Evolutionary conservation across 2,797 vertebrate species (phyloP), one percentile per base, ranked within the genome.

Genomic region (Triplophysa yarkandensis): DNA sequence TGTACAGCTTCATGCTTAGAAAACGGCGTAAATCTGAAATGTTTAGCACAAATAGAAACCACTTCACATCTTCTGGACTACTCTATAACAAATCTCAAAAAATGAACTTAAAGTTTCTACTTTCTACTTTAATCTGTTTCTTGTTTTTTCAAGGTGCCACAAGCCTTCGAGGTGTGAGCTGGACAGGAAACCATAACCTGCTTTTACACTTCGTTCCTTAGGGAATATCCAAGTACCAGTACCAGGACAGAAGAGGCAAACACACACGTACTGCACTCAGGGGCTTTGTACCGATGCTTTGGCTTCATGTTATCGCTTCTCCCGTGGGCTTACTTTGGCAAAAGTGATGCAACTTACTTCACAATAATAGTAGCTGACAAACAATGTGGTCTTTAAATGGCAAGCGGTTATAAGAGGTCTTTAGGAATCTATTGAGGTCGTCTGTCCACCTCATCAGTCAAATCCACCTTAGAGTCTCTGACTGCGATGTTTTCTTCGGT

Each of bases 181-280:
- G 64, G 82, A 64, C 36, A 68, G 32, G 87, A 87, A 87, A 85
- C 61, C 28, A 11, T 25, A 4, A 34, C 58, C 58, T 28, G 55
- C 25, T 46, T 63, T 54, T 36, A 41, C 46, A 71, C 36, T 72
- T 6, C 28, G 10, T 50, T 52, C 55, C 50, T 46, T 28, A 30
- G 78, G 58, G 67, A 68, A 60, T 67, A 30, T 16, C 2, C 13
- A 28, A 71, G 28, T 44, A 39, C n/a, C 34, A 19, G 34, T 64
- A 64, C 50, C 57, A 52, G 70, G 46, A 64, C 70, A 54, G 50
- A 54, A 64, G 46, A 30, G 60, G 70, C 62, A 74, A 65, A 74
- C 61, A 62, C 19, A 68, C 19, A 19, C 63, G 27, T 21, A 16
- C 48, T 0, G 28, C 27, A 23, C 44, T 43, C 36, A 50, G 21